phyloP scores from a whole-genome alignment of 2,797 vertebrate genomes.

The Clarias pachynema region DNA sequence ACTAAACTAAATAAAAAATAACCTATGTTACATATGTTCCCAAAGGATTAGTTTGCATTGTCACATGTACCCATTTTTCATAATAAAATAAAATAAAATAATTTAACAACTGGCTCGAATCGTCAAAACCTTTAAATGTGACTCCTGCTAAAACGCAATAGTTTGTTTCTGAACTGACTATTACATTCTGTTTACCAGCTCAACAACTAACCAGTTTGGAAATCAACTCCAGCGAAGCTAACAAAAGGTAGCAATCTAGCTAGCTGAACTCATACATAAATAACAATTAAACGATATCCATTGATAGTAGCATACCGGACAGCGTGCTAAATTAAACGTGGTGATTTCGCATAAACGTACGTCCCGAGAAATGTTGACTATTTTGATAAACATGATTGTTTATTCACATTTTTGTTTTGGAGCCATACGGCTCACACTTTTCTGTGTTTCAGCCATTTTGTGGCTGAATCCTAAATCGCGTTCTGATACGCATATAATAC shows the following conservation, averaged over 20 bases:
- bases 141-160: no score
- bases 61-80: not conserved
- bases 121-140: not conserved
- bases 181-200: not conserved
- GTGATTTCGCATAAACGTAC: conserved; percentile 24
- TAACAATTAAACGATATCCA: not conserved
- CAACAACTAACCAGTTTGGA: not conserved
- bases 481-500: not conserved
- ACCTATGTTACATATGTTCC: no score
- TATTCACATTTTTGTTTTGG: conserved; percentile 39
- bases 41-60: not conserved
- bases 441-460: conserved; percentile 55
- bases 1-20: not conserved
- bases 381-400: conserved; percentile 54
- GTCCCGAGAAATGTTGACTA: conserved; percentile 15
- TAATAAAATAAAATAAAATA: not conserved
- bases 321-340: not conserved
- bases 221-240: not conserved
- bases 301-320: conserved; percentile 37
- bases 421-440: conserved; percentile 45
- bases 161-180: not conserved
- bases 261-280: conserved; percentile 11
- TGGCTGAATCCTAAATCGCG: not conserved
- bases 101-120: not conserved
- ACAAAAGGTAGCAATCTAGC: conserved; percentile 25